Conservation (phyloP, 1,140 invertebrate species). For the Vanessa tameamea region DNA sequence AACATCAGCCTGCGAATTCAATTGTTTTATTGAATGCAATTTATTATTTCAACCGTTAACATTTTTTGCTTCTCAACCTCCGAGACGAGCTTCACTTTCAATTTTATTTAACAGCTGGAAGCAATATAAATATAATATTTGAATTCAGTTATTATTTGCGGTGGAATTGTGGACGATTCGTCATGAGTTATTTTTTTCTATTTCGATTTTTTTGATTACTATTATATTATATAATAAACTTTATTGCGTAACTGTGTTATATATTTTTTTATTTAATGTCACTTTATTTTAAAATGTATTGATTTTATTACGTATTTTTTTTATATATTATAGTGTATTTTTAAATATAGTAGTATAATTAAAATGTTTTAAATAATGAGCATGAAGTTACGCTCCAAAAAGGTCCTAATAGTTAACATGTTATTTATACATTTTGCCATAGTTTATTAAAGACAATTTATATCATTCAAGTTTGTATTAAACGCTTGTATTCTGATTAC, state of each 20-base stretch:
- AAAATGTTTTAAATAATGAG: no score
- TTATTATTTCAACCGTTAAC: slow-evolving; percentile 43
- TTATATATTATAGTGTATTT: no score
- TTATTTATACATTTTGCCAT: no score
- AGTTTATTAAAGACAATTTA: no score
- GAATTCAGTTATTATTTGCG: slow-evolving; percentile 39
- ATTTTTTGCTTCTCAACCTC: slow-evolving; percentile 25
- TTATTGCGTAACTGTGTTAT: no score
- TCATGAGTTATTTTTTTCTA: neutral
- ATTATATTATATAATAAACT: no score
- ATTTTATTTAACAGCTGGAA: slow-evolving; percentile 35
- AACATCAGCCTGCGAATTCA: slow-evolving; percentile 9
- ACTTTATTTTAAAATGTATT: no score
- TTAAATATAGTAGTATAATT: no score
- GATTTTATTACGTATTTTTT: no score
- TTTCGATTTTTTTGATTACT: neutral
- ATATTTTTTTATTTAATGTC: no score
- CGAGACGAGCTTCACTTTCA: slow-evolving; percentile 35
- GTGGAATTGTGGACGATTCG: slow-evolving; percentile 5
- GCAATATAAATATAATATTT: slow-evolving; percentile 34
- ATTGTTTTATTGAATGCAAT: slow-evolving; percentile 15
- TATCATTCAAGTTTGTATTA: neutral
- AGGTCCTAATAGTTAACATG: no score
- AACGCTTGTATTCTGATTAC: neutral
- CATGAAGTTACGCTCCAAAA: no score